Conservation (phyloP, 2,797 vertebrate genomes). For the Acomys russatus region DNA sequence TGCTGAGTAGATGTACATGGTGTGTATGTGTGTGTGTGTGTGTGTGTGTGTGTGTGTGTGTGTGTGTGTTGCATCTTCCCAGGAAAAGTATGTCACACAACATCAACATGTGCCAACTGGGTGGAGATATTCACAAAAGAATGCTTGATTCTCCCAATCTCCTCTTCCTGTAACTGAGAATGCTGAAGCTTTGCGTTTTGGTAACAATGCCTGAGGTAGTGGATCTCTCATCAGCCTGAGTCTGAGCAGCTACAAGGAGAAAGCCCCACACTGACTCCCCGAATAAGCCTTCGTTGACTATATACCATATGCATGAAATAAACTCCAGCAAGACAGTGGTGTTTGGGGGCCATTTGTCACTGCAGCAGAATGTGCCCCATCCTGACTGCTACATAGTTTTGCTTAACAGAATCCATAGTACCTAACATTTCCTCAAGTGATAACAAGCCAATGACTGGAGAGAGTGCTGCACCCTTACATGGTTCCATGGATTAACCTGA, state of each 20-base stretch:
- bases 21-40: too few species aligned
- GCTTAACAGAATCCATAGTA: slow-evolving; percentile 31
- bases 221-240: slow-evolving; percentile 13
- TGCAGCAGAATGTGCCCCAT: slow-evolving; percentile 1
- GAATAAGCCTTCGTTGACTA: neutral
- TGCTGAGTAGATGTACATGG: neutral
- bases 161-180: neutral
- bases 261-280: neutral
- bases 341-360: slow-evolving; percentile 39
- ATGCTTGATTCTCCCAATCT: neutral
- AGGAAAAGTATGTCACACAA: neutral
- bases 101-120: neutral
- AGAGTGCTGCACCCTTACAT: neutral
- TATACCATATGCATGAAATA: slow-evolving; percentile 30
- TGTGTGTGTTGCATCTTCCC: neutral
- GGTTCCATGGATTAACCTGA: neutral
- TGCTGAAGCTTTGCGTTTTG: neutral
- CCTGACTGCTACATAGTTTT: slow-evolving; percentile 4
- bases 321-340: slow-evolving; percentile 12
- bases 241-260: neutral
- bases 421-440: slow-evolving; percentile 53
- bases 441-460: slow-evolving; percentile 15
- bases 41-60: too few species aligned
- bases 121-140: neutral
- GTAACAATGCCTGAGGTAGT: neutral